Base-by-base conservation (phyloP, 2,797 vertebrate genomes). In the Margarornis squamiger region DNA sequence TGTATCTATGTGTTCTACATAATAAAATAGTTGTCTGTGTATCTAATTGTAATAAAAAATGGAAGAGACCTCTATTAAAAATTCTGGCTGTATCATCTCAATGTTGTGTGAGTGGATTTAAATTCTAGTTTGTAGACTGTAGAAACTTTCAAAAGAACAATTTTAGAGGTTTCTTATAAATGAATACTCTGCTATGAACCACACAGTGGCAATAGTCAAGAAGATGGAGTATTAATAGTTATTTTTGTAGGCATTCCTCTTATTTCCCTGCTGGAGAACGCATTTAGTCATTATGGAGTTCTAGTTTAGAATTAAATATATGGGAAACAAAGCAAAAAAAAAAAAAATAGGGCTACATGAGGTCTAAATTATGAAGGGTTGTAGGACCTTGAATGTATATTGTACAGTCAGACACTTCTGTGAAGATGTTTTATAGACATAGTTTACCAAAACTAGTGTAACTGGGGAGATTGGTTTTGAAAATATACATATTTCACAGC, bases 61-160 rank as follows among this genome's bases (percentile, higher is more conserved):
- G 30, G 21, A 18, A 15, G 38, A n/a, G 6, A 3, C 4, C 10
- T 16, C 18, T 17, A 4, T 27, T 49, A 45, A 46, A 17, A 14
- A 8, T 2, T 0, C 1, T 3, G 3, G 20, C 9, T 62, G 45
- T 8, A 14, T 57, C 14, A 8, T 22, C 23, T 41, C 0, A 0
- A 6, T 43, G 23, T 7, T n/a, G 4, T 13, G 7, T 12, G 17
- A 54, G 8, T 36, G 7, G 7, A 49, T 32, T 70, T 21, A 61
- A 43, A 36, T 30, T 51, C 24, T 23, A 7, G 11, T 32, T 59
- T 51, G 14, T 19, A 48, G 7, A 14, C n/a, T 26, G 32, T 6
- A 26, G 9, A 27, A 34, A 24, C 1, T 55, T 46, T 5, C 9
- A 34, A 27, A 2, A 13, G 20, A 23, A 29, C 2, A 32, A 6